A percentile compares a stretch with the other conserved stretches of the same genome.
Evolutionary conservation across 2,113 vertebrate species (phyloP).

Genomic region (Raja brachyura): DNA sequence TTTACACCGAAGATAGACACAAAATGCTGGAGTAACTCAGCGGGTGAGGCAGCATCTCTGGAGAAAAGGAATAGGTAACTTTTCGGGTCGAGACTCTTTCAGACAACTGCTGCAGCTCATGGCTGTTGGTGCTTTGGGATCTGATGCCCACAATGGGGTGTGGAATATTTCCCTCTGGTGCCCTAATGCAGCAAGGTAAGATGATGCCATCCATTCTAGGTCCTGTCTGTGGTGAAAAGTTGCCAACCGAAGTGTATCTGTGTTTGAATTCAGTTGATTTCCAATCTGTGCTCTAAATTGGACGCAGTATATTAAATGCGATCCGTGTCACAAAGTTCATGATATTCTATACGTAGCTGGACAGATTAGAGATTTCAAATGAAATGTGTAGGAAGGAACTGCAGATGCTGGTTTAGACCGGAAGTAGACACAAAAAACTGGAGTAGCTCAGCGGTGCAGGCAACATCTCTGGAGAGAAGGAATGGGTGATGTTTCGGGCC

Average conservation of each 20-base stretch:
- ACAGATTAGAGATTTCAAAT: not conserved
- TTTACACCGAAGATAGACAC: no score
- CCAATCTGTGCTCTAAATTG: not conserved
- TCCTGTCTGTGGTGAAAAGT: not conserved
- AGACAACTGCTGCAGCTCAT: not conserved
- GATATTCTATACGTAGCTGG: not conserved
- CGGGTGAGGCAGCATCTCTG: no score
- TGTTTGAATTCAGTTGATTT: conserved; percentile 11
- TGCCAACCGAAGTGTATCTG: not conserved
- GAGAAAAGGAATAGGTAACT: no score
- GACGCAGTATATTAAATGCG: not conserved
- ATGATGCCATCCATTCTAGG: not conserved
- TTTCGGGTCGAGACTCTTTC: no score
- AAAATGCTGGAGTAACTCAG: no score
- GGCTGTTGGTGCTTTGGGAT: not conserved
- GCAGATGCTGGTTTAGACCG: no score
- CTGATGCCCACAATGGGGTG: not conserved
- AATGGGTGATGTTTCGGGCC: no score
- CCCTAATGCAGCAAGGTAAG: not conserved
- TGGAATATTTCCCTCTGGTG: not conserved
- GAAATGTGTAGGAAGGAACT: no score
- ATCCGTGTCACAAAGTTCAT: not conserved
- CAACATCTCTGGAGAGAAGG: no score
- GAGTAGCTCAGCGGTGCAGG: no score
- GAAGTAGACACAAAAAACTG: no score